Conservation (phyloP, 2,113 vertebrate species). For the Smithornis capensis region DNA sequence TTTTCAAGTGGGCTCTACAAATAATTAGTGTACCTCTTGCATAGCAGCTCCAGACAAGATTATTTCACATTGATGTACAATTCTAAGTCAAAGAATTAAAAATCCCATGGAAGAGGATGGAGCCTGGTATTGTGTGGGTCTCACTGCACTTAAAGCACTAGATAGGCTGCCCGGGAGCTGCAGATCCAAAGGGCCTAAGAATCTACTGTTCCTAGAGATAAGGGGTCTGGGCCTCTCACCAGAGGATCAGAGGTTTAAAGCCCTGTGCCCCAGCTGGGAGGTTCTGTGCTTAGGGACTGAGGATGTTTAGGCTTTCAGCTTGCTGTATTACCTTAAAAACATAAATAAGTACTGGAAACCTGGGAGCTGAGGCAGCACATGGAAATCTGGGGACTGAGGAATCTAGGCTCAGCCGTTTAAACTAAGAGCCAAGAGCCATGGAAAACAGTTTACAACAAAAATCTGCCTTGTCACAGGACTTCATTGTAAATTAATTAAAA, state of each 20-base stretch:
- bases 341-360: background rate
- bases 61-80: background rate
- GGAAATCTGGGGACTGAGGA: background rate
- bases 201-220: background rate
- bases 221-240: background rate
- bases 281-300: background rate
- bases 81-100: background rate
- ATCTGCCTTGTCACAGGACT: background rate
- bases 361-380: background rate
- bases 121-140: background rate
- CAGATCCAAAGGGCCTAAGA: background rate
- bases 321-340: background rate
- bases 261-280: background rate
- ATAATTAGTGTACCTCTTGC: background rate
- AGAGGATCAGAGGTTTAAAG: background rate
- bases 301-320: background rate
- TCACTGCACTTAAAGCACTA: background rate
- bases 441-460: background rate
- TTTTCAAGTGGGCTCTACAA: constrained; percentile 27
- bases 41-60: background rate
- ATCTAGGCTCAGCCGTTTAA: background rate
- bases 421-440: rapidly evolving
- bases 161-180: background rate
- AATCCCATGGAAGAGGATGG: background rate
- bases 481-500: background rate